Base-by-base conservation (phyloP, 2,113 vertebrate species). In the Canis aureus region DNA sequence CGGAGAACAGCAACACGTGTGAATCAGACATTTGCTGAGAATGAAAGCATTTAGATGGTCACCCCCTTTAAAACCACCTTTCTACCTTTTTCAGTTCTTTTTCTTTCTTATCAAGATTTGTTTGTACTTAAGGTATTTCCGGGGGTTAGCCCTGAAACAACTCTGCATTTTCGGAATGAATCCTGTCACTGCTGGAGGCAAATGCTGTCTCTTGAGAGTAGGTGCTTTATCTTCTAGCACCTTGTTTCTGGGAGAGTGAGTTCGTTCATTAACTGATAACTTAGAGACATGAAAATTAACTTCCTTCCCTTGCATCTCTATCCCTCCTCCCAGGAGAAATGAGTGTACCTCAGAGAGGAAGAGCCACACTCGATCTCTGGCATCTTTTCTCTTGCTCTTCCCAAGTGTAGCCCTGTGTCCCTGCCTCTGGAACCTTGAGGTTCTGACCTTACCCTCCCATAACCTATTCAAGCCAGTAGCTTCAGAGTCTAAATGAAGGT, bases 111-210 rank as follows among this genome's bases (percentile, higher is more conserved):
- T 9, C 25, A 81, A 51, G 25, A 16, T 53, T 20, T 43, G 67
- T 85, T 67, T 84, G 55, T 55, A 91, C 29, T 92, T 83, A 66
- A 79, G 89, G 35, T 80, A 79, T 83, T 90, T 90, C 90, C 16
- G 32, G 16, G 67, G 16, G 32, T 90, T 80, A 64, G 53, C 35
- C 76, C 92, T 83, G 51, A 84, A 92, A 66, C 29, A 66, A 62
- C 86, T 84, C 43, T 84, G 15, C 59, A 43, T 66, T 88, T 92
- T 93, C 66, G 79, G 59, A 71, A 16, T 82, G 66, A 84, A 83
- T 60, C 7, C 19, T 95, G 1, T 82, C 22, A 25, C 57, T 51
- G 49, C 17, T 20, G 12, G 78, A 69, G 29, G 20, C 69, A 32
- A 53, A 51, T 57, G 71, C 27, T 11, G 4, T 19, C 71, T 93